phyloP scores from a whole-genome alignment of 2,113 vertebrate species.

The Cyanistes caeruleus region DNA sequence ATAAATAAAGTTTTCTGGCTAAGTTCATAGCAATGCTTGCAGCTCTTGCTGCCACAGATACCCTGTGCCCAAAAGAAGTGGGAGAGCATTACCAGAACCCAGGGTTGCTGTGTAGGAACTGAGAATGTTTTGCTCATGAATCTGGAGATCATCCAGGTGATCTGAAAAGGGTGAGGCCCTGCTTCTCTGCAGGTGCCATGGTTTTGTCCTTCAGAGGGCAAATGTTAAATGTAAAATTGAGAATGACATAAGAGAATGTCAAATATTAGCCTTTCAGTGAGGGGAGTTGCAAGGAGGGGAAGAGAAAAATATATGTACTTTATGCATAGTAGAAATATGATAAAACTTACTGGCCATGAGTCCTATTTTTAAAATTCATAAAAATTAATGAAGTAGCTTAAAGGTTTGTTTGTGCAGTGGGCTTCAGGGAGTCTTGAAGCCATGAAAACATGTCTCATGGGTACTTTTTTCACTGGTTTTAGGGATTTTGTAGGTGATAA shows the following conservation, averaged over 20 bases:
- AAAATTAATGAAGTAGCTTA: neutral
- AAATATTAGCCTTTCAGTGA: neutral
- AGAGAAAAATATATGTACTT: neutral
- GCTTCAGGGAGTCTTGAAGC: neutral
- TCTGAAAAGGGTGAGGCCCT: neutral
- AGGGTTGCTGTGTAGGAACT: neutral
- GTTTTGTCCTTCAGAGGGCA: neutral
- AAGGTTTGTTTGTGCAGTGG: neutral
- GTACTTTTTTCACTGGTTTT: neutral
- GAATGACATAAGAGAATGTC: neutral
- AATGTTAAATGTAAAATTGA: neutral
- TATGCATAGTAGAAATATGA: neutral
- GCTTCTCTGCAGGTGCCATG: neutral
- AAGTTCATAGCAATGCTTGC: neutral
- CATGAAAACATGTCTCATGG: neutral
- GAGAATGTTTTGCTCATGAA: neutral
- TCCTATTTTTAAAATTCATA: neutral
- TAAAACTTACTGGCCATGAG: neutral
- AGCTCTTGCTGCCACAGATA: neutral
- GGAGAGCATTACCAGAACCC: neutral
- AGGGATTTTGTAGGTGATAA: neutral
- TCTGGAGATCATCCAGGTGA: neutral
- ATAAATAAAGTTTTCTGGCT: neutral
- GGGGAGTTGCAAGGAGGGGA: neutral
- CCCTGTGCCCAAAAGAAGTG: neutral